phyloP scores from a whole-genome alignment of 2,797 vertebrate species.

The Gobionotothen gibberifrons region DNA sequence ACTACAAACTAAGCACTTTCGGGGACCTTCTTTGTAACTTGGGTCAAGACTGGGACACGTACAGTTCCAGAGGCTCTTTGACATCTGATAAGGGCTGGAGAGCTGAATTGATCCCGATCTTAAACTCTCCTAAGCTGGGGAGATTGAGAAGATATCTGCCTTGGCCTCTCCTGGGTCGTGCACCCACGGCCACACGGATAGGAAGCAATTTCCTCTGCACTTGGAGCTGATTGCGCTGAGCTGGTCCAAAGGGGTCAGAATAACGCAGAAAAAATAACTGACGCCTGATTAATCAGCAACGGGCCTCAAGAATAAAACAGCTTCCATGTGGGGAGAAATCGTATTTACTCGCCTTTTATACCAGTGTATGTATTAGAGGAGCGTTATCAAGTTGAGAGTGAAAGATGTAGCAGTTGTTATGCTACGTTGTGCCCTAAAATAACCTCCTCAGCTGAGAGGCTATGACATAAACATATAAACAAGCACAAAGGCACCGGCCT shows the following conservation, averaged over 20 bases:
- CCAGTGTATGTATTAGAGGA: constrained; percentile 27
- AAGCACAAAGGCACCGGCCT: constrained; percentile 73
- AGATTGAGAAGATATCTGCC: constrained; percentile 79
- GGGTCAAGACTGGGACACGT: constrained; percentile 64
- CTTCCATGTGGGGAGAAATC: constrained; percentile 70
- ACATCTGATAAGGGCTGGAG: constrained; percentile 79
- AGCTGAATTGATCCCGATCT: constrained; percentile 77
- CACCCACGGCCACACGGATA: constrained; percentile 73
- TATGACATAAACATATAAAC: constrained; percentile 71
- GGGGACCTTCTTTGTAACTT: constrained; percentile 31
- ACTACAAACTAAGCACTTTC: constrained; percentile 12
- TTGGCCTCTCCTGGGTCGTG: constrained; percentile 62
- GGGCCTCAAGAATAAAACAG: constrained; percentile 69
- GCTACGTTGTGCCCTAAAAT: constrained; percentile 33
- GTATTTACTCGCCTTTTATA: constrained; percentile 26
- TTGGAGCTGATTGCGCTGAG: constrained; percentile 80
- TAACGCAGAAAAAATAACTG: constrained; percentile 31
- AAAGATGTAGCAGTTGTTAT: constrained; percentile 30
- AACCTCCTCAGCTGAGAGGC: constrained; percentile 51
- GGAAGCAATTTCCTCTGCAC: constrained; percentile 81
- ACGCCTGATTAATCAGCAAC: constrained; percentile 74
- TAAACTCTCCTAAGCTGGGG: constrained; percentile 78
- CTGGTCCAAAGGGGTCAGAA: constrained; percentile 68
- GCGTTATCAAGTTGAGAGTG: constrained; percentile 42
- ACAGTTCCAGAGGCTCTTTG: constrained; percentile 68